Conservation (phyloP, 2,113 vertebrate genomes). For the Chloropsis cyanopogon region DNA sequence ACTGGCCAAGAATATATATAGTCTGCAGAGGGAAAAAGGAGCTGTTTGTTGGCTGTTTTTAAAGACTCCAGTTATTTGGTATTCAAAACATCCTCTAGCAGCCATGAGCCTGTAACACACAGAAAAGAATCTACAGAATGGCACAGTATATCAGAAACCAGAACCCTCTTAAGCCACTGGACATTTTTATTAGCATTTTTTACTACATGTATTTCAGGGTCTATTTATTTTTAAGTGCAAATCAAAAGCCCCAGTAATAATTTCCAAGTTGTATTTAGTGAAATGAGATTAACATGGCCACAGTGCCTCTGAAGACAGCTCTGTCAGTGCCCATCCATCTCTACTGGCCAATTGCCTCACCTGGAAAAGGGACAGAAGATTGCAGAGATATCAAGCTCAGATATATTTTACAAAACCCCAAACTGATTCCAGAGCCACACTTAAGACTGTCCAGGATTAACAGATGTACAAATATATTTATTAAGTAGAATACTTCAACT, state of each 20-base stretch:
- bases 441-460: neutral
- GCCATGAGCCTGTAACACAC: neutral
- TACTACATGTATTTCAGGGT: neutral
- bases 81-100: constrained; percentile 46
- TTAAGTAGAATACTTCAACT: neutral
- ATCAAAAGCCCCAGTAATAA: neutral
- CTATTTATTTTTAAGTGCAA: constrained; percentile 18
- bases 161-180: neutral
- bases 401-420: neutral
- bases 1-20: constrained; percentile 62
- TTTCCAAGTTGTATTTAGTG: neutral
- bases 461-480: neutral
- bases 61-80: constrained; percentile 21
- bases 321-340: neutral
- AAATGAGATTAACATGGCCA: neutral
- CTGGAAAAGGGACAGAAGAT: neutral
- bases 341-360: neutral
- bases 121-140: neutral
- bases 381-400: neutral
- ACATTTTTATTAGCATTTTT: constrained; percentile 13
- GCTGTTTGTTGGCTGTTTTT: constrained; percentile 37
- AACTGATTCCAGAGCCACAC: neutral
- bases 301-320: neutral
- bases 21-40: constrained; percentile 33
- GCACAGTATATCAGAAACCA: neutral